phyloP scores from a whole-genome alignment of 2,888 invertebrate genomes.

The Dorcus parallelipipedus region DNA sequence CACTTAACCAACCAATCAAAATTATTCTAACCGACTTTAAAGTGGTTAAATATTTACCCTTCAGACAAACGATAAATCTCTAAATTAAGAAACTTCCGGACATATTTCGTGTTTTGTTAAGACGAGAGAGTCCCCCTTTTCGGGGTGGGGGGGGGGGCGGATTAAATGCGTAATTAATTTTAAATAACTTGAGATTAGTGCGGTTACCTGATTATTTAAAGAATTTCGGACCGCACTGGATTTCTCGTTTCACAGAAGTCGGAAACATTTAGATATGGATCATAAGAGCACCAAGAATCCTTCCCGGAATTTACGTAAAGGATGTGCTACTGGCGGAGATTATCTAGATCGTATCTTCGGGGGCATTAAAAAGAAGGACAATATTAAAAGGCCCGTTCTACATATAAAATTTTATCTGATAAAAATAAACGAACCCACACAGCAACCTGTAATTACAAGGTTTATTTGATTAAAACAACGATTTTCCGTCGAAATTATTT shows the following conservation, averaged over 20 bases:
- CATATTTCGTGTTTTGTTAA: background rate
- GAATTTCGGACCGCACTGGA: constrained; percentile 13
- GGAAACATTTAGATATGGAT: constrained; percentile 8
- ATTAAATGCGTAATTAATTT: constrained; percentile 26
- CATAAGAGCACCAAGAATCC: constrained; percentile 6
- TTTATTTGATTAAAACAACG: too few relatives aligned
- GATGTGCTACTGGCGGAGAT: constrained; percentile 16
- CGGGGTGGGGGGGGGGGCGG: background rate
- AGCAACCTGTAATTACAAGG: too few relatives aligned
- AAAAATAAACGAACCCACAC: too few relatives aligned
- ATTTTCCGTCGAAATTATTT: too few relatives aligned
- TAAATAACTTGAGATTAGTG: constrained; percentile 21
- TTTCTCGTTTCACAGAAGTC: constrained; percentile 2
- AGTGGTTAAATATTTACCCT: too few relatives aligned
- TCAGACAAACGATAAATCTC: background rate
- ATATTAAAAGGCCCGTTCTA: too few relatives aligned
- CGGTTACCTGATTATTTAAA: constrained; percentile 23
- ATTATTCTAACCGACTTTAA: too few relatives aligned
- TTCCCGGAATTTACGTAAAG: constrained; percentile 13
- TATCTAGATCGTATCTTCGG: background rate
- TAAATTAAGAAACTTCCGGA: background rate
- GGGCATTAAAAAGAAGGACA: too few relatives aligned
- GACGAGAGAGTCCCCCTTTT: constrained; percentile 1
- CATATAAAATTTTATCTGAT: too few relatives aligned
- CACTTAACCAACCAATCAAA: too few relatives aligned